Percentiles rank a stretch among this genome's conserved stretches.
Evolutionary conservation across 2,113 vertebrate species (phyloP).

Genomic region (Telmatochromis sp.): DNA sequence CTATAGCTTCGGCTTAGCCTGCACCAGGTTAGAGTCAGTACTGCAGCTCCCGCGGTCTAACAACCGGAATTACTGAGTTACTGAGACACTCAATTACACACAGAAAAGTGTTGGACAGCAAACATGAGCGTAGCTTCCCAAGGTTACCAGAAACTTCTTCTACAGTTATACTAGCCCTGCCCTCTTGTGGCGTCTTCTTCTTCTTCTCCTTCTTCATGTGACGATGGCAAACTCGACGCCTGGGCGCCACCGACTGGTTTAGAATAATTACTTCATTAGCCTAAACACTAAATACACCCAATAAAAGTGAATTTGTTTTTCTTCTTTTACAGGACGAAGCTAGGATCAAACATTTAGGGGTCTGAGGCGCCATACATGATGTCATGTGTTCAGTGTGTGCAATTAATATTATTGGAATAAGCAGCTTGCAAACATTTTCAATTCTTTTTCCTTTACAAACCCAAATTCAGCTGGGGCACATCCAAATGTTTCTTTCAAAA

Average conservation of each 20-base stretch:
- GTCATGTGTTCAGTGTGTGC: background rate
- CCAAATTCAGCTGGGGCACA: background rate
- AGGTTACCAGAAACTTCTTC: background rate
- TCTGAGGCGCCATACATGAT: background rate
- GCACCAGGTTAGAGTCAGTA: background rate
- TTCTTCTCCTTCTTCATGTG: background rate
- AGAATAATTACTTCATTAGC: background rate
- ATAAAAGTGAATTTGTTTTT: background rate
- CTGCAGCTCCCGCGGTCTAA: background rate
- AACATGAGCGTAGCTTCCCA: accelerated
- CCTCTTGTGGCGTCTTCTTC: background rate
- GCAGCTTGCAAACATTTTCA: background rate
- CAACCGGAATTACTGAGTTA: background rate
- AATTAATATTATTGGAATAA: background rate
- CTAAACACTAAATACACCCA: background rate
- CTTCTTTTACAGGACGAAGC: background rate
- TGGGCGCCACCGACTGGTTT: background rate
- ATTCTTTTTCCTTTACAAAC: background rate
- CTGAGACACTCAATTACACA: background rate
- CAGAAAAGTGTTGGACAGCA: background rate
- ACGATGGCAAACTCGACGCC: background rate
- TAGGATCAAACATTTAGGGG: background rate
- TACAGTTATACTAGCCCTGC: background rate
- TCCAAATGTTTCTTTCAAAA: background rate
- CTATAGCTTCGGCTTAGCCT: background rate